Evolutionary conservation across 2,113 vertebrate species (phyloP).

Genomic region (Brachyhypopomus gauderio): DNA sequence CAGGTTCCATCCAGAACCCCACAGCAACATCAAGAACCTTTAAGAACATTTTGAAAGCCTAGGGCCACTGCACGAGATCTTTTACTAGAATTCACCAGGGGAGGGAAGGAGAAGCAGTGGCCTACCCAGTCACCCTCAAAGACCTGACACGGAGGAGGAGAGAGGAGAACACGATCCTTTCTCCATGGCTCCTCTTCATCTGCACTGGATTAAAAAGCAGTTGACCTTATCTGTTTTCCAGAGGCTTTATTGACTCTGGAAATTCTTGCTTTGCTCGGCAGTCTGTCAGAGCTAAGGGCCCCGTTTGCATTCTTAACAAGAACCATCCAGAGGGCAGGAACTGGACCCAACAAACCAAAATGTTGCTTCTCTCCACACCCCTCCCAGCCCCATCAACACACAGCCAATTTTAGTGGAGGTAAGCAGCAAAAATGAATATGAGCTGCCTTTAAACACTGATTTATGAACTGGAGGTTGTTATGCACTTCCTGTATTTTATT

Average conservation of each 20-base stretch:
- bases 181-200: constrained; percentile 62
- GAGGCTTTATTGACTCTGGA: constrained; percentile 65
- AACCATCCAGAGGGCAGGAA: constrained; percentile 63
- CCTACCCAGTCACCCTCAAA: constrained; percentile 17
- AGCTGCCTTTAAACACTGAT: not conserved
- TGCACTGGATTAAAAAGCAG: constrained; percentile 66
- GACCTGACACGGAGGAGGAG: constrained; percentile 22
- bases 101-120: constrained; percentile 12
- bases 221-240: constrained; percentile 57
- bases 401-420: not conserved
- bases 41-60: too few relatives aligned
- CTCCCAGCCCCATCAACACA: constrained; percentile 5
- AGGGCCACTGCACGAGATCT: too few relatives aligned
- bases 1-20: too few relatives aligned
- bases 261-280: constrained; percentile 55
- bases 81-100: constrained; percentile 34
- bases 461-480: not conserved
- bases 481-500: not conserved
- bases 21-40: too few relatives aligned
- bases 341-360: not conserved
- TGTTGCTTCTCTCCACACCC: constrained; percentile 27
- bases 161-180: constrained; percentile 21
- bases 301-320: constrained; percentile 66
- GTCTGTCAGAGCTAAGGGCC: constrained; percentile 43
- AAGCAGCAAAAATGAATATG: not conserved